Evolutionary conservation across 2,888 invertebrate genomes (phyloP).

Genomic region (Himalopsyche kuldschensis): DNA sequence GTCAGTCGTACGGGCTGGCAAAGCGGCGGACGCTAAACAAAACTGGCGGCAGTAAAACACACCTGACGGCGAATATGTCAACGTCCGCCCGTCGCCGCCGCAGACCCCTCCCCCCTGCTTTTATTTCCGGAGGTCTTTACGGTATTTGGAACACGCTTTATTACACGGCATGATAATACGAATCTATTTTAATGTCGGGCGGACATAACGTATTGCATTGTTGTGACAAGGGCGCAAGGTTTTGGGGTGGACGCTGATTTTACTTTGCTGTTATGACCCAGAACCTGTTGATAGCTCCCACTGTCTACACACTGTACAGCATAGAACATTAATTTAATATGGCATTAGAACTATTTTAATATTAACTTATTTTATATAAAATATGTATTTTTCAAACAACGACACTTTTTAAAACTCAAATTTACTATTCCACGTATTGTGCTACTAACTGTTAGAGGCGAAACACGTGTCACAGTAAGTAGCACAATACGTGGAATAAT

Average conservation of each 20-base stretch:
- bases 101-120: slow-evolving; percentile 19
- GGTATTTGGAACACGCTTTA: slow-evolving; percentile 24
- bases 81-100: slow-evolving; percentile 25
- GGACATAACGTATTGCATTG: slow-evolving; percentile 3
- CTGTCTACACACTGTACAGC: too few relatives aligned
- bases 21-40: not conserved
- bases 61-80: slow-evolving; percentile 39
- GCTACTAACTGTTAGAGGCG: too few relatives aligned
- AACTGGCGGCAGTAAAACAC: slow-evolving; percentile 31
- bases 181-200: slow-evolving; percentile 23
- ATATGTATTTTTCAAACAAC: too few relatives aligned
- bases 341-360: too few relatives aligned
- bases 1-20: not conserved
- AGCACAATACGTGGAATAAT: too few relatives aligned
- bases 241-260: not conserved
- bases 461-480: too few relatives aligned
- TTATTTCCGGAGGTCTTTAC: slow-evolving; percentile 27
- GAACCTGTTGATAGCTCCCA: not conserved
- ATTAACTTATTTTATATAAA: too few relatives aligned
- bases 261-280: not conserved
- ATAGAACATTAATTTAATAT: too few relatives aligned
- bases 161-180: slow-evolving; percentile 28
- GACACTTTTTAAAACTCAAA: too few relatives aligned
- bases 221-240: not conserved
- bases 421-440: too few relatives aligned